phyloP scores from a whole-genome alignment of 1,140 invertebrate genomes.

The Drosophila auraria region DNA sequence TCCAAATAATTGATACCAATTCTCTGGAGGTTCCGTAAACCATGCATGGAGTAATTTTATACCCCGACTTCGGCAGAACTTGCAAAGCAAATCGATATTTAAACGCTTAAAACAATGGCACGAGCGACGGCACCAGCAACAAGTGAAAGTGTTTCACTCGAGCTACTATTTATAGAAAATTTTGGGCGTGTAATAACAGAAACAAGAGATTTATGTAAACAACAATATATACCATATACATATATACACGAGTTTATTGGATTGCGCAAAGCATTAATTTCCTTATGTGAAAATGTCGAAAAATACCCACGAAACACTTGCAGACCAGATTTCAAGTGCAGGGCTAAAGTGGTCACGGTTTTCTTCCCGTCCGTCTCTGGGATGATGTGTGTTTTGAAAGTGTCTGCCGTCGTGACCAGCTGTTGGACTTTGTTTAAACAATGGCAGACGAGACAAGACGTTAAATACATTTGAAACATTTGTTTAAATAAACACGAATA shows the following conservation, averaged over 20 bases:
- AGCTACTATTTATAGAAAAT: slow-evolving; percentile 63
- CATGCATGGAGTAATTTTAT: background rate
- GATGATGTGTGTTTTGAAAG: slow-evolving; percentile 25
- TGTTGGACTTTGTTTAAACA: slow-evolving; percentile 63
- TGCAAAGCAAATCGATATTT: slow-evolving; percentile 31
- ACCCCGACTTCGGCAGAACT: slow-evolving; percentile 7
- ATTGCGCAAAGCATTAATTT: slow-evolving; percentile 62
- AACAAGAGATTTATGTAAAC: slow-evolving; percentile 29
- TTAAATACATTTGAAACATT: slow-evolving; percentile 36
- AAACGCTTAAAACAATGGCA: slow-evolving; percentile 19
- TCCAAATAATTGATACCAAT: background rate
- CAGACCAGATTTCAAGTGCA: slow-evolving; percentile 66
- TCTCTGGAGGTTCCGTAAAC: background rate
- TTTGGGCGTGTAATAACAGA: slow-evolving; percentile 45
- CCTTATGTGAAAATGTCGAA: slow-evolving; percentile 22
- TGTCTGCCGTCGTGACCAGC: slow-evolving; percentile 35
- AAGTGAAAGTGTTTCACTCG: slow-evolving; percentile 68
- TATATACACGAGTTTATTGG: slow-evolving; percentile 31
- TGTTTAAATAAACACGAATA: slow-evolving; percentile 23
- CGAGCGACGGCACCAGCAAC: slow-evolving; percentile 46
- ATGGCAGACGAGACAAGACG: slow-evolving; percentile 22
- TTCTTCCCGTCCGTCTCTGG: slow-evolving; percentile 15
- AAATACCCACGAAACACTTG: slow-evolving; percentile 19
- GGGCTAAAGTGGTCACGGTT: slow-evolving; percentile 58
- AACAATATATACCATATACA: slow-evolving; percentile 16